Conservation (phyloP, 1,140 invertebrate species). For the Halesus radiatus region DNA sequence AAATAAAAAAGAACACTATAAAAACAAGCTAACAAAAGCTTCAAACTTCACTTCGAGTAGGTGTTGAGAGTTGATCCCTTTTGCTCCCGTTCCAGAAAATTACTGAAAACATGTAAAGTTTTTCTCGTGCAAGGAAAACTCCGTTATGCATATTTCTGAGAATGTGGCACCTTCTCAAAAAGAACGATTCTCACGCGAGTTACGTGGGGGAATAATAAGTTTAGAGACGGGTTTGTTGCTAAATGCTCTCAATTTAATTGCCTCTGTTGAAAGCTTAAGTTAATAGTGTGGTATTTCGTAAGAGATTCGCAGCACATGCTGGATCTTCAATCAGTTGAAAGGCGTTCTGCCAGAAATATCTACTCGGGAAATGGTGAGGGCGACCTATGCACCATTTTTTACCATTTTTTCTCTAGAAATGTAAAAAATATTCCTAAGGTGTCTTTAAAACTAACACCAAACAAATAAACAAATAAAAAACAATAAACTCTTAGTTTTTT, state of each 20-base stretch:
- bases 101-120: no score
- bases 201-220: neutral
- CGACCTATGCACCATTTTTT: neutral
- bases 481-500: no score
- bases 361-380: neutral
- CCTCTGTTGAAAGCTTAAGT: neutral
- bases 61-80: no score
- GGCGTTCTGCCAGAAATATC: conserved; percentile 17
- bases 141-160: neutral
- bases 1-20: no score
- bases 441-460: no score
- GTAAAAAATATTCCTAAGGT: no score
- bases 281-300: neutral
- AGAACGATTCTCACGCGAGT: neutral
- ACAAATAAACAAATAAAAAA: no score
- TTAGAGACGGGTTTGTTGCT: neutral
- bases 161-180: neutral
- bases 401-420: no score
- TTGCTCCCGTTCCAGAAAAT: no score
- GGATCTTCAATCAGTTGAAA: conserved; percentile 3
- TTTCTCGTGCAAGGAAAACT: no score
- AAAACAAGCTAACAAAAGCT: no score
- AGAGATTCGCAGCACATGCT: conserved; percentile 12
- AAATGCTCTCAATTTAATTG: neutral
- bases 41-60: no score